Evolutionary conservation across 2,113 vertebrate species (phyloP).

Genomic region (Xiphorhynchus elegans): DNA sequence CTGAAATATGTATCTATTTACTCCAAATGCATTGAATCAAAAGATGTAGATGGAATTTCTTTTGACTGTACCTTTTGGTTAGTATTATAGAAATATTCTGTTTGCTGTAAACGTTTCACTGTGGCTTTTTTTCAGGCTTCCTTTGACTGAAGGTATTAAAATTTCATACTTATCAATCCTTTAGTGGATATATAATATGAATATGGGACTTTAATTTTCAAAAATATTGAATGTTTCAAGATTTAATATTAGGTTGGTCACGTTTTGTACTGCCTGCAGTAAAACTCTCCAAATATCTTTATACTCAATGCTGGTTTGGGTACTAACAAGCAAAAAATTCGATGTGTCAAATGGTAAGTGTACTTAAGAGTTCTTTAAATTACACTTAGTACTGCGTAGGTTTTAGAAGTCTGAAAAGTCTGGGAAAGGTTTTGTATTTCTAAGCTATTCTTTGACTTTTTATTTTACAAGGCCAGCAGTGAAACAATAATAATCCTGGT

Average conservation of each 20-base stretch:
- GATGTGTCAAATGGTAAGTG: not conserved
- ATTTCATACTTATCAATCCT: not conserved
- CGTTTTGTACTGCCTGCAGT: not conserved
- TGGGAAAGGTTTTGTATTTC: not conserved
- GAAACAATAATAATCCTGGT: not conserved
- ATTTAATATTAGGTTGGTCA: not conserved
- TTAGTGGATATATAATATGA: not conserved
- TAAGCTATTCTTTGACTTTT: not conserved
- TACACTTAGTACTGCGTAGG: not conserved
- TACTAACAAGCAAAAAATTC: not conserved
- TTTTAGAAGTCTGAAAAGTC: not conserved
- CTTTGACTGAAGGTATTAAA: not conserved
- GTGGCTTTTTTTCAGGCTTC: not conserved
- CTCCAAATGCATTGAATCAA: not conserved
- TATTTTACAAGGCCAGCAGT: not conserved
- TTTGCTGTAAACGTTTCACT: not conserved
- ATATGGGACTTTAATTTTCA: fast-evolving
- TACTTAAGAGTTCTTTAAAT: not conserved
- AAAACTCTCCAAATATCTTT: not conserved
- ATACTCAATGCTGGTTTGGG: not conserved
- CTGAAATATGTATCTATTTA: not conserved
- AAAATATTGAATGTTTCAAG: not conserved
- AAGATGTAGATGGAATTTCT: not conserved
- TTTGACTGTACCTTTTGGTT: not conserved
- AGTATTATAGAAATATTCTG: not conserved